Evolutionary conservation across 2,113 vertebrate species (phyloP), one percentile per base, ranked within the genome.

Genomic region (Gopherus flavomarginatus): DNA sequence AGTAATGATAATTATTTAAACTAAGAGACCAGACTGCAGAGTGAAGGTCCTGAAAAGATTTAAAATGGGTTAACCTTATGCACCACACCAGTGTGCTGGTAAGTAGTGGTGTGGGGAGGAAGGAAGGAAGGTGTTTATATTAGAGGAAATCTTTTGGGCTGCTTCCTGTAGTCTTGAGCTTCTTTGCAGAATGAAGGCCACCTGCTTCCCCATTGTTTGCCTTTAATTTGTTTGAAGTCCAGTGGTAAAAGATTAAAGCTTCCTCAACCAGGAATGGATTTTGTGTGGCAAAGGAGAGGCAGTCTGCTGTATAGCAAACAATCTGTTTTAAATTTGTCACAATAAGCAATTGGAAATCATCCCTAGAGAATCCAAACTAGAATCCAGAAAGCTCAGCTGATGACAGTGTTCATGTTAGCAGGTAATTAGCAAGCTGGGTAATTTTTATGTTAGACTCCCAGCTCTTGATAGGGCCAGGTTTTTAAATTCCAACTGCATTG

Each of bases 161-260:
- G 14, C 14, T 35, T 31, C 7, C 35, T 69, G 62, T n/a, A n/a
- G 31, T 69, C 62, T 53, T 11, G 27, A 57, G 4, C 1, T 0
- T 0, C 0, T 87, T 81, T 72, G 47, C 38, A 14, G 19, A 62
- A 0, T 38, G 57, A 83, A 83, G 24, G 6, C 81, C 9, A 0
- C 81, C 17, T 89, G 2, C 1, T 91, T 2, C 44, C 29, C 78
- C 69, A 92, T 2, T 69, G 81, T 82, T 80, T 21, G 1, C 53
- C 27, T 50, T 12, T 84, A 93, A 90, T 75, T 94, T 16, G 31
- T 79, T n/a, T 5, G 17, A 1, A 82, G 90, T 14, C 79, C 8
- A 7, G 7, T 22, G n/a, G 54, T 88, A 92, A 85, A 6, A 47
- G 4, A 81, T 53, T 1, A 84, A 84, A 3, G 54, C 26, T 3